Percentiles rank a stretch among this genome's conserved stretches.
These are phyloP conservation scores for Zosterops borbonicus DNA, from an alignment of 2,113 vertebrate species.

Conservation along the genomic window DNA sequence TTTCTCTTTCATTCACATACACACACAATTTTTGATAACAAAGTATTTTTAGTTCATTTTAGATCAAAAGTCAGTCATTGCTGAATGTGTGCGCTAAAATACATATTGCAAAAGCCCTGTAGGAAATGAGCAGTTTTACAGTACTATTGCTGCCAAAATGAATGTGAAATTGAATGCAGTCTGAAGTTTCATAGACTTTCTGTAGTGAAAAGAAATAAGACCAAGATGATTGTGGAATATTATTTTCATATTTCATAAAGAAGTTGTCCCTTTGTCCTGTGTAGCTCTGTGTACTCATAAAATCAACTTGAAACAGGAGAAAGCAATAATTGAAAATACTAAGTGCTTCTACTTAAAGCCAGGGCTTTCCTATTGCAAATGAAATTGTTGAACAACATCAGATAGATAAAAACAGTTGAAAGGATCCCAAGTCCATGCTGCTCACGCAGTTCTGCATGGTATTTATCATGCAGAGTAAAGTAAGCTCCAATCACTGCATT, in stretches of 20 bases:
- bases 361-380: neutral
- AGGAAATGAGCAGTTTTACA: slow-evolving; percentile 45
- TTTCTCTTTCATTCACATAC: neutral
- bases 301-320: neutral
- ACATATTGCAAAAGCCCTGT: slow-evolving; percentile 35
- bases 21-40: neutral
- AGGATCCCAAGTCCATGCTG: neutral
- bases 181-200: slow-evolving; percentile 4
- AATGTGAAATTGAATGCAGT: slow-evolving; percentile 24
- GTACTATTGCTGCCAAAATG: slow-evolving; percentile 28
- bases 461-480: neutral
- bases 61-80: slow-evolving; percentile 42
- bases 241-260: slow-evolving; percentile 1
- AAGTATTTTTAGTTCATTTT: slow-evolving; percentile 39
- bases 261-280: neutral
- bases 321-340: neutral
- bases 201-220: slow-evolving; percentile 7
- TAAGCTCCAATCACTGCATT: neutral
- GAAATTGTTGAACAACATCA: neutral
- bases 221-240: neutral
- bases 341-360: neutral
- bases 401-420: neutral
- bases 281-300: neutral
- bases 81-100: slow-evolving; percentile 12
- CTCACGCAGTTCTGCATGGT: neutral